Conservation (phyloP, 2,797 vertebrate genomes). For the Leptatherina wallacei region DNA sequence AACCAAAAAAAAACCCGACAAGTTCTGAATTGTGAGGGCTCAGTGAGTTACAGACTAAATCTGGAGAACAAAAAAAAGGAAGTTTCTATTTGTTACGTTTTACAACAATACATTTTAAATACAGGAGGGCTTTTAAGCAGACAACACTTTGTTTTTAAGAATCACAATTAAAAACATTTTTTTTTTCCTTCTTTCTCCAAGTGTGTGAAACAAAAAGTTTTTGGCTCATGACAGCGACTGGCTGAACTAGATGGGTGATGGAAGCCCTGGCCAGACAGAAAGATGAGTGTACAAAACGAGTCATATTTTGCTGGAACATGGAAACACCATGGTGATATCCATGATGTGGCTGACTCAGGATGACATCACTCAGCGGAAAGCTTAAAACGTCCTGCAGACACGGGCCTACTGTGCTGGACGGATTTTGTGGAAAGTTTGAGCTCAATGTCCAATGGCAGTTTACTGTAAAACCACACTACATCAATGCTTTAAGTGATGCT, state of each 20-base stretch:
- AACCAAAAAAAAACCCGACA: too few species aligned
- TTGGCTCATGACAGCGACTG: background rate
- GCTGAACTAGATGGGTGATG: background rate
- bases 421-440: constrained; percentile 53
- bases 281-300: constrained; percentile 31
- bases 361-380: constrained; percentile 73
- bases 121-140: too few species aligned
- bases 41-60: too few species aligned
- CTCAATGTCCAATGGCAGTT: constrained; percentile 5
- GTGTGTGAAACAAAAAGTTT: background rate
- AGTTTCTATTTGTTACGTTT: too few species aligned
- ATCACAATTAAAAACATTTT: background rate
- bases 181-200: too few species aligned
- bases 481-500: constrained; percentile 13
- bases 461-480: background rate
- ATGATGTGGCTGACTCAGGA: constrained; percentile 72
- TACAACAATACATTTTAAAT: too few species aligned
- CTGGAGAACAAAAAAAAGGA: too few species aligned
- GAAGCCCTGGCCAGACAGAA: constrained; percentile 19
- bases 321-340: constrained; percentile 58
- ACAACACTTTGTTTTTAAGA: too few species aligned
- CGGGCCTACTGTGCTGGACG: constrained; percentile 52
- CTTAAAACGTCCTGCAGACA: constrained; percentile 58
- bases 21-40: too few species aligned
- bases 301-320: constrained; percentile 36